Percentiles rank a stretch among this genome's conserved stretches.
phyloP scores from a whole-genome alignment of 2,113 vertebrate genomes.

The Craseonycteris thonglongyai region DNA sequence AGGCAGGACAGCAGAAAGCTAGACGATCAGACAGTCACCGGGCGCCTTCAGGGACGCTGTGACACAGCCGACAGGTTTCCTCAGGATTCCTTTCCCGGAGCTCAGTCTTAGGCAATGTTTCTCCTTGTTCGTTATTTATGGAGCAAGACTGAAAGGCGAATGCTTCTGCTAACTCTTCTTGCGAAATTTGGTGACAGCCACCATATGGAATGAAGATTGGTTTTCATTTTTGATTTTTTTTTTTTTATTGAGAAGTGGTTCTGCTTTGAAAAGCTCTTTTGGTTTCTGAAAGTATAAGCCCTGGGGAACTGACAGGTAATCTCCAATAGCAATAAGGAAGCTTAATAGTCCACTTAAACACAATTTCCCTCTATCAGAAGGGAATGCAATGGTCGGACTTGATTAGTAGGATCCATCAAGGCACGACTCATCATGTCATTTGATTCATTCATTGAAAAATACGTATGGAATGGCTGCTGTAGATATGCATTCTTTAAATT shows the following conservation, averaged over 20 bases:
- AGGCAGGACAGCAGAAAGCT: background rate
- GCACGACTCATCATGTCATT: background rate
- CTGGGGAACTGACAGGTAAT: background rate
- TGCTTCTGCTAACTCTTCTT: slow-evolving; percentile 24
- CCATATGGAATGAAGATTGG: background rate
- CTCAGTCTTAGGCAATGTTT: slow-evolving; percentile 10
- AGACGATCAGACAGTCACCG: background rate
- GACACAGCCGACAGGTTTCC: background rate
- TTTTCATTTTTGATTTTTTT: background rate
- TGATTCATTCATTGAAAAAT: background rate
- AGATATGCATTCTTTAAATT: background rate
- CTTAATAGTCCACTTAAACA: background rate
- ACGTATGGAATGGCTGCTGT: background rate
- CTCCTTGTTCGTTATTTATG: background rate
- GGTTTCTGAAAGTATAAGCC: background rate
- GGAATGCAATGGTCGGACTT: background rate
- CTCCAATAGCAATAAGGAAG: background rate
- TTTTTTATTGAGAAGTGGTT: background rate
- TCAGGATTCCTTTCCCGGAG: slow-evolving; percentile 12
- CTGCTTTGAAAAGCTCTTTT: background rate
- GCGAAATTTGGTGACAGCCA: background rate
- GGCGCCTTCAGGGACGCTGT: background rate
- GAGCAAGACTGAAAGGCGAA: background rate
- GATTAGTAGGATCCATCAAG: background rate
- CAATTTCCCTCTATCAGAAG: background rate